A percentile compares a stretch with the other conserved stretches of the same genome.
These are phyloP conservation scores for Cottoperca gobio DNA, from an alignment of 2,797 vertebrate genomes.

Conservation along the genomic window DNA sequence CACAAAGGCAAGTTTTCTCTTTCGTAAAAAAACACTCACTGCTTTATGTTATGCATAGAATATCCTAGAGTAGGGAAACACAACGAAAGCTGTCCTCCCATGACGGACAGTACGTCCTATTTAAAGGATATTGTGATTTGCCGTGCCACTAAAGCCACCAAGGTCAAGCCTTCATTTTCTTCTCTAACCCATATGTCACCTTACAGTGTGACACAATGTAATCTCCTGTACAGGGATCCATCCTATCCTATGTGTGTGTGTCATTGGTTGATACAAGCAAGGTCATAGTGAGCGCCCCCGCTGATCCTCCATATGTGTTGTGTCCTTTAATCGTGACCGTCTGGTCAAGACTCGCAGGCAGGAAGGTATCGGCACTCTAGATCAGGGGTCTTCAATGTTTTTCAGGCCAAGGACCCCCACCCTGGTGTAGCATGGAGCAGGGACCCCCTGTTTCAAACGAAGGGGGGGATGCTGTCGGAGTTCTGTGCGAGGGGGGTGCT, in stretches of 20 bases:
- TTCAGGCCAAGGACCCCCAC: no score
- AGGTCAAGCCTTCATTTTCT: slow-evolving; percentile 53
- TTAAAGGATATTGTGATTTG: slow-evolving; percentile 54
- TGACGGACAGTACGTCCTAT: slow-evolving; percentile 31
- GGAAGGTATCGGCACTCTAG: slow-evolving; percentile 36
- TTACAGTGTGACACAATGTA: slow-evolving; percentile 52
- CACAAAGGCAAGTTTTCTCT: slow-evolving; percentile 6
- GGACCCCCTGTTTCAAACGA: no score
- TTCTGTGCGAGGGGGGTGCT: no score
- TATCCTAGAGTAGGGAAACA: slow-evolving; percentile 16
- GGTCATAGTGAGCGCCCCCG: slow-evolving; percentile 37
- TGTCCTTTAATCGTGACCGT: slow-evolving; percentile 37
- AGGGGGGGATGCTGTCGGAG: no score
- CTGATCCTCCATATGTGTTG: background rate
- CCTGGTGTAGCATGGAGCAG: no score
- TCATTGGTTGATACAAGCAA: slow-evolving; percentile 47
- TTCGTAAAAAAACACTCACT: background rate
- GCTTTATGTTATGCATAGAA: slow-evolving; percentile 4
- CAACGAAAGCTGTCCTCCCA: slow-evolving; percentile 25
- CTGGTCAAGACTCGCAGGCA: slow-evolving; percentile 9
- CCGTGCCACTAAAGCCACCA: slow-evolving; percentile 14
- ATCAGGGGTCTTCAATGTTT: no score
- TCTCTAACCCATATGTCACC: slow-evolving; percentile 57
- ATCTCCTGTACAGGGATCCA: slow-evolving; percentile 52
- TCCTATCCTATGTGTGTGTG: slow-evolving; percentile 26